Conservation (phyloP, 2,888 invertebrate species). For the Cephus pygmeus region DNA sequence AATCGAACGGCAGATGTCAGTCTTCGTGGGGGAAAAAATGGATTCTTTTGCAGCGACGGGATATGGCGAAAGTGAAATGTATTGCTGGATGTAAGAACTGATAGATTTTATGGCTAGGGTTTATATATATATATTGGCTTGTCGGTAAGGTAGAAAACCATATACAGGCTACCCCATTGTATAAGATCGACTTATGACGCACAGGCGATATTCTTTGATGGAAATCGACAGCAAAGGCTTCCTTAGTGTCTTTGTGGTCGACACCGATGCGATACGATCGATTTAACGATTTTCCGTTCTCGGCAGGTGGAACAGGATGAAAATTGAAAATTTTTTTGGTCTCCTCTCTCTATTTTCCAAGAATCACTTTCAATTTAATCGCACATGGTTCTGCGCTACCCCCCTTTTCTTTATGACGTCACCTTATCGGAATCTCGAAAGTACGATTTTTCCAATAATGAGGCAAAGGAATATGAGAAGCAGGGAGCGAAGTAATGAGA, state of each 20-base stretch:
- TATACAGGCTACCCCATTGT: neutral
- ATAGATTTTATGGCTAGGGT: neutral
- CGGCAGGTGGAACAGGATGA: neutral
- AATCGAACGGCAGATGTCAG: neutral
- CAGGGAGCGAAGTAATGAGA: neutral
- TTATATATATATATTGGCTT: too few relatives aligned
- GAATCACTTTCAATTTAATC: neutral
- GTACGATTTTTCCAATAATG: neutral
- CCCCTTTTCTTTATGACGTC: neutral
- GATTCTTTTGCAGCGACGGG: neutral
- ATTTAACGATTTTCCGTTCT: neutral
- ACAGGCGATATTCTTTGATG: neutral
- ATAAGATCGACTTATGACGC: neutral
- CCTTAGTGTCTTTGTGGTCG: neutral
- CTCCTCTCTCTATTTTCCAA: neutral
- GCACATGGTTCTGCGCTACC: neutral
- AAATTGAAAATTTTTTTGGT: neutral
- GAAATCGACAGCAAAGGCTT: neutral
- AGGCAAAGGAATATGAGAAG: neutral
- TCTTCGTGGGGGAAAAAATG: neutral
- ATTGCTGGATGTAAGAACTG: neutral
- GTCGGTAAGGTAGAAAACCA: neutral
- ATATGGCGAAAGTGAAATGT: neutral
- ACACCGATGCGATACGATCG: neutral
- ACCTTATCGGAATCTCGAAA: neutral